Base-by-base conservation (phyloP, 2,888 invertebrate species). In the Xestoiulus laeticollis region DNA sequence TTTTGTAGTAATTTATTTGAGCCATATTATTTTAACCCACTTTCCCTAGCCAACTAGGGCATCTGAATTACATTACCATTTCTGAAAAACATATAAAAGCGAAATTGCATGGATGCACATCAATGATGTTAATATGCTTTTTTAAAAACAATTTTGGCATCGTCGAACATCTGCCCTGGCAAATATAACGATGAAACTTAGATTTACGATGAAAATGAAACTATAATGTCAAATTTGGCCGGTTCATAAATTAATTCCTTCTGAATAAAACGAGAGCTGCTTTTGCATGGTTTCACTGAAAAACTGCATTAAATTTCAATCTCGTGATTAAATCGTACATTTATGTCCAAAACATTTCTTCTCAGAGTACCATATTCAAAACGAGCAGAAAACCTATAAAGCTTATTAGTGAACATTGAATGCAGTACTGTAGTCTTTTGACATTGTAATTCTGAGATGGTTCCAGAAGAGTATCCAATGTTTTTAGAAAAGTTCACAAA, bases 271-370 rank as follows among this genome's bases (percentile, higher is more conserved):
- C 12, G 78, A 26, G 26, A 22, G 78, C 30, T 30, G 78, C 26
- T 78, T 78, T 78, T 30, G 78, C 78, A 30, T 30, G 78, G 16
- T 16, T 78, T 78, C 78, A 78, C 78, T 22, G 78, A 78, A 78
- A 68, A 78, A 78, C 78, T 78, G 78, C 78, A 78, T 78, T 30
- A 78, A 78, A 78, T 78, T 30, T 78, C 78, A 78, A 78, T 78
- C 30, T 78, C 78, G 30, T 30, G 78, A 78, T 78, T 78, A 78
- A 78, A 78, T 78, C 26, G 12, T 26, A 14, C 10, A 78, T 78
- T 78, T 78, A 78, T 78, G 78, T 78, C 78, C 30, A 30, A 78
- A 78, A 30, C 78, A 78, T 78, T 30, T 26, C 78, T 78, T 0
- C 78, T 78, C 38, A 8, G 38, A 38, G 8, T 30, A 78, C 78